Base-by-base conservation (phyloP, 2,888 invertebrate species). In the Amphipyra tragopoginis region DNA sequence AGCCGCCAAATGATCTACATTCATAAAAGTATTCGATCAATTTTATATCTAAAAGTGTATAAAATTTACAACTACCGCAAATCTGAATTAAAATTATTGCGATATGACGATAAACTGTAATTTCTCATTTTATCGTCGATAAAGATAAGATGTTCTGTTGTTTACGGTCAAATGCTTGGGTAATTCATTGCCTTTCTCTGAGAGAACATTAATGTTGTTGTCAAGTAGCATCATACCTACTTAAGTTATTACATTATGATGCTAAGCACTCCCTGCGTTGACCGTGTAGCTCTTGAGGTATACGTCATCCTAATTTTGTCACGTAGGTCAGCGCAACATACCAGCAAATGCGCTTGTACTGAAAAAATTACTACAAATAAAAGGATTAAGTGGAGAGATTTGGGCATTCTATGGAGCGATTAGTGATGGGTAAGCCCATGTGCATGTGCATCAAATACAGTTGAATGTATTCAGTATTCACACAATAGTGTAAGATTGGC, bases 11-110 rank as follows among this genome's bases (percentile, higher is more conserved):
- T 49, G 61, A 57, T 75, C 44, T 55, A 58, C 54, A 59, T 63
- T 55, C 38, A 54, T 29, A 51, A 44, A 45, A 56, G 38, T 40
- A 64, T 54, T 57, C 47, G 44, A 64, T 75, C 59, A 75, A 64
- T 75, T 75, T 43, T 45, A 52, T 48, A 48, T n/a, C 38, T 13
- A 33, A 21, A 44, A 50, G 36, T 56, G 10, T 43, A 64, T 50
- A 45, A 61, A 60, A 15, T 60, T 63, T 61, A 69, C 36, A 57
- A 69, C 47, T 38, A 75, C 61, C 48, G 13, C 49, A 57, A 61
- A 60, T 34, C n/a, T 14, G 43, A 75, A 75, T 69, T 64, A 72
- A 69, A 40, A 42, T 65, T 55, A 75, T 43, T 62, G 38, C 34
- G 43, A 44, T 21, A 56, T 47, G 50, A 51, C 10, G 34, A 52